A percentile compares a stretch with the other conserved stretches of the same genome.
Conservation (phyloP, 2,888 invertebrate species). For the Conchocele bisecta region DNA sequence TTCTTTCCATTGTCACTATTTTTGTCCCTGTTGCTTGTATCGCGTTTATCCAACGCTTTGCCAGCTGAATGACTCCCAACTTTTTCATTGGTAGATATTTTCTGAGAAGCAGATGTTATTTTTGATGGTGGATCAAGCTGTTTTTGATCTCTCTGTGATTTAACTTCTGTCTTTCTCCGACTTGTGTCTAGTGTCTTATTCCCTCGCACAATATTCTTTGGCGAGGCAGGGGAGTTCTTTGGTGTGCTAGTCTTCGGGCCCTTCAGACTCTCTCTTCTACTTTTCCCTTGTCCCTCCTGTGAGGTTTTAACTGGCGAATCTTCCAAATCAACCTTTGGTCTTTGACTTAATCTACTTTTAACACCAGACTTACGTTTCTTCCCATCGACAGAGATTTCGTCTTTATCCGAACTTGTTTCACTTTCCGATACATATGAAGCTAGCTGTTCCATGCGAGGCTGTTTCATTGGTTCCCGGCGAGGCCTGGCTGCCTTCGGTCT, state of each 20-base stretch:
- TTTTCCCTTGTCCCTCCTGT: neutral
- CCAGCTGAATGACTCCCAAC: too few species aligned
- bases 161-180: too few species aligned
- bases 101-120: too few species aligned
- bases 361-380: conserved; percentile 50
- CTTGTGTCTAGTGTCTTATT: neutral
- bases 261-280: conserved; percentile 2
- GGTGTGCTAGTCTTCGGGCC: conserved; percentile 58
- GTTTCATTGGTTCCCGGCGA: conserved; percentile 21
- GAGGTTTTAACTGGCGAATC: conserved; percentile 2
- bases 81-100: too few species aligned
- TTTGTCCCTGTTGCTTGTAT: too few species aligned
- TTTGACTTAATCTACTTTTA: conserved; percentile 46
- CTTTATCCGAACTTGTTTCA: neutral
- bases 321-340: conserved; percentile 14
- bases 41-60: too few species aligned
- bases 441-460: neutral
- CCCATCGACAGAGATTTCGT: too few species aligned
- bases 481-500: conserved; percentile 60
- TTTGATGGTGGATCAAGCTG: too few species aligned
- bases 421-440: neutral
- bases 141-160: too few species aligned
- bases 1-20: too few species aligned
- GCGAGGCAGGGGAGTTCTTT: conserved; percentile 43
- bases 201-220: conserved; percentile 7